Conservation (phyloP, 2,888 invertebrate genomes). For the Pandemis corylana region DNA sequence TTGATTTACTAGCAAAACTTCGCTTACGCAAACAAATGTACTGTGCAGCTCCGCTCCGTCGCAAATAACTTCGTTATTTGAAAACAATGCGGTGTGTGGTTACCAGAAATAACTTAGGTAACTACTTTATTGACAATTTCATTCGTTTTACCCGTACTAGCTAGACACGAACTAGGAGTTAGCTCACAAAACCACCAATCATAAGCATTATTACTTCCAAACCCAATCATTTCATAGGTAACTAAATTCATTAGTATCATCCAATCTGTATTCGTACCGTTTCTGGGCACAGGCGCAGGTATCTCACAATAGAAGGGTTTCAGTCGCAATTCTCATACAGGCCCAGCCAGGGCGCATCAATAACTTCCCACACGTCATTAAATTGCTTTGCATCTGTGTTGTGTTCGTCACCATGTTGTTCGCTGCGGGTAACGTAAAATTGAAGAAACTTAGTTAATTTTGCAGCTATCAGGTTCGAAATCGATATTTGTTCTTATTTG, state of each 20-base stretch:
- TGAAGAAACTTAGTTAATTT: not conserved
- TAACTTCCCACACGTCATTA: not conserved
- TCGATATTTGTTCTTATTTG: not conserved
- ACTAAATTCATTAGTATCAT: no score
- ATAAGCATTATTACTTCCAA: not conserved
- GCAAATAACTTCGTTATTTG: constrained; percentile 47
- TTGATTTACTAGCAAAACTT: constrained; percentile 35
- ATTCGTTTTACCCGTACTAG: constrained; percentile 11
- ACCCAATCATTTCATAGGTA: not conserved
- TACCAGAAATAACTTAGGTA: constrained; percentile 35
- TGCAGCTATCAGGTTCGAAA: not conserved
- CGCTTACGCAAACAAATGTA: constrained; percentile 44
- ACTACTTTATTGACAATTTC: constrained; percentile 22
- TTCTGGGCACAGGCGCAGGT: no score
- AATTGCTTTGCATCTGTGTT: not conserved
- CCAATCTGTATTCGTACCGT: no score
- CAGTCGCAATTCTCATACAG: not conserved
- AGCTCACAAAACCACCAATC: not conserved
- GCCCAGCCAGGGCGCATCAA: not conserved
- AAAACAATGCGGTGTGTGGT: constrained; percentile 46
- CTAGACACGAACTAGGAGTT: not conserved
- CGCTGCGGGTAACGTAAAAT: not conserved
- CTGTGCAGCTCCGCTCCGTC: constrained; percentile 36
- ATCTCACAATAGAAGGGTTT: not conserved
- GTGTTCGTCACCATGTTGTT: not conserved